Percentiles rank a stretch among this genome's conserved stretches.
Conservation (phyloP, 2,797 vertebrate genomes). For the Streptopelia turtur region DNA sequence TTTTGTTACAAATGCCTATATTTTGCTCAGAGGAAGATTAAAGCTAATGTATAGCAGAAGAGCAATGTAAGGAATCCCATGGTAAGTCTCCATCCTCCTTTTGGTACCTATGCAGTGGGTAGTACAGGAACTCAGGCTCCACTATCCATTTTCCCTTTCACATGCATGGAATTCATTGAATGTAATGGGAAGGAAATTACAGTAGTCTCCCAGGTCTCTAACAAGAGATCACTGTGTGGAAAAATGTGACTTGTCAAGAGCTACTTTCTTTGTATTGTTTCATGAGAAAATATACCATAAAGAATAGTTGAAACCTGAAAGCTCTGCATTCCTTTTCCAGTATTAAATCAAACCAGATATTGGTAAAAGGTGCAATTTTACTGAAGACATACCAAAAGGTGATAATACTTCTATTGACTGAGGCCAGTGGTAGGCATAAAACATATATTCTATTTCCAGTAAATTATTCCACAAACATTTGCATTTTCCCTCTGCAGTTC, state of each 20-base stretch:
- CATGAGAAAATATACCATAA: conserved; percentile 65
- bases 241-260: conserved; percentile 79
- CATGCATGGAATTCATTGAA: conserved; percentile 80
- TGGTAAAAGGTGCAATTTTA: conserved; percentile 63
- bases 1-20: conserved; percentile 53
- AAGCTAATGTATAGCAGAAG: conserved; percentile 72
- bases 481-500: background rate
- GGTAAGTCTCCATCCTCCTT: conserved; percentile 50
- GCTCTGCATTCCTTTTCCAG: conserved; percentile 66
- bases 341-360: conserved; percentile 78
- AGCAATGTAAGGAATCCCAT: conserved; percentile 67
- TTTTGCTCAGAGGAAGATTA: conserved; percentile 71
- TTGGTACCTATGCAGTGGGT: conserved; percentile 61
- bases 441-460: background rate
- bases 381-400: conserved; percentile 63
- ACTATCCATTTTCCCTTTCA: conserved; percentile 60
- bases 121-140: conserved; percentile 47
- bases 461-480: conserved; percentile 5
- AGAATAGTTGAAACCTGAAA: conserved; percentile 61
- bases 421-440: conserved; percentile 38
- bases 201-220: conserved; percentile 73
- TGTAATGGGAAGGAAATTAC: conserved; percentile 78
- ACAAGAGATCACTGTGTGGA: conserved; percentile 75
- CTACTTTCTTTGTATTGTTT: conserved; percentile 70
- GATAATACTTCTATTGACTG: conserved; percentile 53